Conservation (phyloP, 92 coral and sea anemone genomes). For the Plumapathes pennacea region DNA sequence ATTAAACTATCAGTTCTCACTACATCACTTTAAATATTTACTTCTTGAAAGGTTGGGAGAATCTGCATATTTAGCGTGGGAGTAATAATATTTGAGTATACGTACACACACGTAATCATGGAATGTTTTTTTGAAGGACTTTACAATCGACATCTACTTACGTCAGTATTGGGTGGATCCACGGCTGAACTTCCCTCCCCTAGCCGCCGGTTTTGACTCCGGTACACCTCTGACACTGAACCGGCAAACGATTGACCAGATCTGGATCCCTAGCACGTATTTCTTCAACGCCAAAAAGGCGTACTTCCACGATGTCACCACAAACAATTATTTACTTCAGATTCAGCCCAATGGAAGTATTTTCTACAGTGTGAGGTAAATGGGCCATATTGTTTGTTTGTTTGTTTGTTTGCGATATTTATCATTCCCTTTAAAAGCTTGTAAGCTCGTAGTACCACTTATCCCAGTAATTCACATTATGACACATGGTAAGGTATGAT, state of each 20-base stretch:
- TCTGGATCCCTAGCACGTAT: slow-evolving; percentile 98
- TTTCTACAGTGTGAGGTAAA: slow-evolving; percentile 94
- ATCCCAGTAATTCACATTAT: too few species aligned
- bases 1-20: too few species aligned
- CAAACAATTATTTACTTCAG: slow-evolving; percentile 91
- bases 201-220: slow-evolving; percentile 29
- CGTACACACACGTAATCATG: too few species aligned
- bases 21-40: too few species aligned
- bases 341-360: slow-evolving; percentile 83
- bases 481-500: too few species aligned
- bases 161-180: slow-evolving; percentile 98
- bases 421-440: too few species aligned
- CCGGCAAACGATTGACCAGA: slow-evolving; percentile 89
- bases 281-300: slow-evolving; percentile 98
- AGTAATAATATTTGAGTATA: too few species aligned
- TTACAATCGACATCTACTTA: slow-evolving; percentile 86
- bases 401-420: too few species aligned
- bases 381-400: neutral
- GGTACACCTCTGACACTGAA: slow-evolving; percentile 64
- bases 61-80: too few species aligned
- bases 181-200: slow-evolving; percentile 62
- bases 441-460: too few species aligned
- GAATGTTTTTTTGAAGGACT: slow-evolving; percentile 63
- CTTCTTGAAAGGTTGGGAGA: too few species aligned
- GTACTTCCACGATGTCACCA: slow-evolving; percentile 96